Conservation (phyloP, 2,113 vertebrate species). For the Pelecanus crispus region DNA sequence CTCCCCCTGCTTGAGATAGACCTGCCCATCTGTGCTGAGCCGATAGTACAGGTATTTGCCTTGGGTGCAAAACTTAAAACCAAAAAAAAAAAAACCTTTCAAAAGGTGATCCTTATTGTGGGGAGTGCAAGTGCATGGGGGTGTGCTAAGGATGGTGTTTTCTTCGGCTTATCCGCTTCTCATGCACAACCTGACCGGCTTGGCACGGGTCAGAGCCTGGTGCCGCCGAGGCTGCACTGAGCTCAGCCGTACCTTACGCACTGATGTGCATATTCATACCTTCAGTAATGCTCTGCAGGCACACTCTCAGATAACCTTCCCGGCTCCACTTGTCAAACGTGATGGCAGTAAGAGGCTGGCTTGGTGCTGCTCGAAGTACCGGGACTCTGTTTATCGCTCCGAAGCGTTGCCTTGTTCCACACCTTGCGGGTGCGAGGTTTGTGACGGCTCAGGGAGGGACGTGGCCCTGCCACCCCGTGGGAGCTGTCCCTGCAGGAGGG, state of each 20-base stretch:
- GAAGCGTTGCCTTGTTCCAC: rapidly evolving
- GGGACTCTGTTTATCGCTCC: background rate
- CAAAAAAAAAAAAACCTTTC: too few relatives aligned
- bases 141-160: rapidly evolving
- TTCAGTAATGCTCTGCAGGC: background rate
- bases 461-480: background rate
- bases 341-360: background rate
- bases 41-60: background rate
- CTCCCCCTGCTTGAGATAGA: background rate
- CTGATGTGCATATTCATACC: rapidly evolving
- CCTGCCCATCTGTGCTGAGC: background rate
- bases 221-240: rapidly evolving
- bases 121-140: background rate
- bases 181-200: rapidly evolving
- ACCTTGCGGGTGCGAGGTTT: rapidly evolving
- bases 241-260: background rate
- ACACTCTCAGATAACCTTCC: background rate
- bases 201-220: background rate
- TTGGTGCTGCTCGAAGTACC: background rate
- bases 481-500: background rate
- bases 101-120: background rate
- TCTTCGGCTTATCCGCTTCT: background rate
- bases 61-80: background rate
- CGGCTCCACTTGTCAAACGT: rapidly evolving
- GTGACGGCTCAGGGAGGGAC: rapidly evolving